A percentile compares a stretch with the other conserved stretches of the same genome.
These are phyloP conservation scores for Ennomos quercinarius DNA, from an alignment of 2,888 invertebrate species.

Conservation along the genomic window DNA sequence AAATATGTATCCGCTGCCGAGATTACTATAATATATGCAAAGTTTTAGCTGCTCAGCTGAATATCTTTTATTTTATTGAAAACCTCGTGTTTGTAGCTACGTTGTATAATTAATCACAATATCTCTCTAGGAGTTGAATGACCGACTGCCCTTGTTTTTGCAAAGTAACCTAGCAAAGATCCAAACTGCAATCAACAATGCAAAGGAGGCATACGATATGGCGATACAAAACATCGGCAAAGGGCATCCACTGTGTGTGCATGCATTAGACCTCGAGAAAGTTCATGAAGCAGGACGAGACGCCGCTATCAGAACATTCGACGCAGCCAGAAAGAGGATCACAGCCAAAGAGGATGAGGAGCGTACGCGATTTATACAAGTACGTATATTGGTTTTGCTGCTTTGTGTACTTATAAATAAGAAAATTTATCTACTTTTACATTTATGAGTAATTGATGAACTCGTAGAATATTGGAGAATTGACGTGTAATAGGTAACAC, in stretches of 20 bases:
- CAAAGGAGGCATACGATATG: conserved; percentile 8
- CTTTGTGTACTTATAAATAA: background rate
- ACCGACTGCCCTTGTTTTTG: background rate
- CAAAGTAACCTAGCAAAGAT: conserved; percentile 7
- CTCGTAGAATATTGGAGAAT: too few species aligned
- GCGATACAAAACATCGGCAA: conserved; percentile 2
- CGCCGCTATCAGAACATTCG: conserved; percentile 17
- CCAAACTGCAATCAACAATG: conserved; percentile 1
- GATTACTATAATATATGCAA: too few species aligned
- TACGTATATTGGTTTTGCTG: background rate
- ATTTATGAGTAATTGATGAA: too few species aligned
- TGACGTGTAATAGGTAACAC: too few species aligned
- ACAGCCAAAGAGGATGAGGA: conserved; percentile 3
- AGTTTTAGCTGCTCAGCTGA: too few species aligned
- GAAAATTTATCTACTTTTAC: too few species aligned
- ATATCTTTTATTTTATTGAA: background rate
- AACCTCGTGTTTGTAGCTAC: background rate
- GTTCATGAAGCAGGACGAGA: conserved; percentile 11
- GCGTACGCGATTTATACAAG: conserved; percentile 5
- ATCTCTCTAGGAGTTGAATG: background rate
- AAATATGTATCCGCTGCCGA: too few species aligned
- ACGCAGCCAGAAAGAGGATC: conserved; percentile 13
- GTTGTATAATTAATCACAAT: background rate
- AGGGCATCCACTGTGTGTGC: conserved; percentile 20
- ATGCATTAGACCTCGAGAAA: conserved; percentile 7